Evolutionary conservation across 2,888 invertebrate genomes (phyloP).

Genomic region (Tenthredo amoena): DNA sequence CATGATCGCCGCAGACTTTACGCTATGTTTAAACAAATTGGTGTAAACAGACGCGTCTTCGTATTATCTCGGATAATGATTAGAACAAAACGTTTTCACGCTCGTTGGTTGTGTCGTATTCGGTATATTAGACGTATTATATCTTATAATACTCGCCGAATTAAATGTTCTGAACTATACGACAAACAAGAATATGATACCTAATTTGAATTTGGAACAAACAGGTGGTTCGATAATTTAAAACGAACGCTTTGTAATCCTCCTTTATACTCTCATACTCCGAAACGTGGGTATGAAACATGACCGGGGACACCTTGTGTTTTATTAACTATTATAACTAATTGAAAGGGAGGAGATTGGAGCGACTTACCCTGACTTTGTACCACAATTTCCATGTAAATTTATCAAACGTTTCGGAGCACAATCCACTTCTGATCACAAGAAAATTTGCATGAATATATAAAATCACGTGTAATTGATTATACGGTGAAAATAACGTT

Average conservation of each 20-base stretch:
- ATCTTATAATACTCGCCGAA: not conserved
- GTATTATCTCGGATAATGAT: not conserved
- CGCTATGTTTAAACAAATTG: constrained; percentile 12
- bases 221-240: not conserved
- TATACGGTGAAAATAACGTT: not conserved
- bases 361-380: constrained; percentile 31
- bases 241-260: not conserved
- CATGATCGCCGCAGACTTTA: constrained; percentile 2
- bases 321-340: constrained; percentile 7
- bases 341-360: constrained; percentile 11
- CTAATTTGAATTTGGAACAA: constrained; percentile 16
- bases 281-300: not conserved
- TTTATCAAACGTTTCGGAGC: constrained; percentile 62
- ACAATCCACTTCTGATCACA: constrained; percentile 47
- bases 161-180: not conserved
- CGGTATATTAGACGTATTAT: not conserved
- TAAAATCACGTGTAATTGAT: constrained; percentile 7
- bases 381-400: constrained; percentile 65
- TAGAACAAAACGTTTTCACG: not conserved
- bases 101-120: not conserved
- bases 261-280: not conserved
- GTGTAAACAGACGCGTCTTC: not conserved
- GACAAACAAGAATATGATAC: not conserved
- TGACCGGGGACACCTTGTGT: not conserved
- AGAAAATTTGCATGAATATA: constrained; percentile 3